Evolutionary conservation across 2,113 vertebrate genomes (phyloP).

Genomic region (Hippocampus guttulatus): DNA sequence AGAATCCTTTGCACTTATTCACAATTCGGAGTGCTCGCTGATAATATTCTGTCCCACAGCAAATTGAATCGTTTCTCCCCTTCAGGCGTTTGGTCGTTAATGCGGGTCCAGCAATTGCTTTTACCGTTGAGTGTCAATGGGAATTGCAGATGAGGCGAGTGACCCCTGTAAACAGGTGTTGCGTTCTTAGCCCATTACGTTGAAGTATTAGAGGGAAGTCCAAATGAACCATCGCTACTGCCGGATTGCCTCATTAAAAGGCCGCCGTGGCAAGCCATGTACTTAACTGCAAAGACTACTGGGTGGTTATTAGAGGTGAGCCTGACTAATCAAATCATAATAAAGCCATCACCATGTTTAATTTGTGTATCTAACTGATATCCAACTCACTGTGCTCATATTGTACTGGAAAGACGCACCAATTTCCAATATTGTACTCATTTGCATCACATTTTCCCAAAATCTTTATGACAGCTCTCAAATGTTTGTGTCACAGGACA

Average conservation of each 20-base stretch:
- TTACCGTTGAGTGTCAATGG: conserved; percentile 17
- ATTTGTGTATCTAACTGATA: not conserved
- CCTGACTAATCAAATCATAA: not conserved
- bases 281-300: not conserved
- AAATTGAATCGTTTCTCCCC: conserved; percentile 7
- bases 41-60: conserved; percentile 12
- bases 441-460: no score
- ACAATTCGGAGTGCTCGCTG: conserved; percentile 19
- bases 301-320: not conserved
- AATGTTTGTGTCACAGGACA: no score
- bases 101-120: conserved; percentile 28
- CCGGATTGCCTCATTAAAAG: not conserved
- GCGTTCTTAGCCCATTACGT: not conserved
- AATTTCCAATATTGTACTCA: no score
- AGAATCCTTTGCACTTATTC: conserved; percentile 39
- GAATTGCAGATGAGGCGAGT: conserved; percentile 11
- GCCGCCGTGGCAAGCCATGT: not conserved
- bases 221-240: not conserved
- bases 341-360: not conserved
- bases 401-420: no score
- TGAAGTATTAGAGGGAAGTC: conserved; percentile 14
- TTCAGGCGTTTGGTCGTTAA: conserved; percentile 31
- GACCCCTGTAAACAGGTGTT: conserved; percentile 12
- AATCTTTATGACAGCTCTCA: no score
- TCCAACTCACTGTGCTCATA: not conserved